Evolutionary conservation across 1,140 invertebrate genomes (phyloP).

Genomic region (Neotoxoptera formosana): DNA sequence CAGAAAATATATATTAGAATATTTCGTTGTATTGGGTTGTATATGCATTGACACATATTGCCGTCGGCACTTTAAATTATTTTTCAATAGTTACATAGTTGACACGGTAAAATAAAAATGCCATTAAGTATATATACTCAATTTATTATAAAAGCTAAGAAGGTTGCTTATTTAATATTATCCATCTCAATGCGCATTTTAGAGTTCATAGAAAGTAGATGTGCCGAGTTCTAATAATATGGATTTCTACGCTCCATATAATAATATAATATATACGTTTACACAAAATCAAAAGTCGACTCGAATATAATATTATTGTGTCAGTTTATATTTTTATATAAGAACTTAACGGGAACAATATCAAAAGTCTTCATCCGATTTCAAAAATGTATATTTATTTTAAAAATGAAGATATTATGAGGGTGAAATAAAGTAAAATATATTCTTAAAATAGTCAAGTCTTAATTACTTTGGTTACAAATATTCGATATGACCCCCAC

Average conservation of each 20-base stretch:
- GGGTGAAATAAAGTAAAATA: too few relatives aligned
- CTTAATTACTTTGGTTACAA: too few relatives aligned
- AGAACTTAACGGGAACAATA: background rate
- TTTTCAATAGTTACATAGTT: background rate
- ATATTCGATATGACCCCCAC: too few relatives aligned
- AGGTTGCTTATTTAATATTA: background rate
- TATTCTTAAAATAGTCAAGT: too few relatives aligned
- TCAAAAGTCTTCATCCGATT: too few relatives aligned
- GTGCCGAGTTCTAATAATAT: background rate
- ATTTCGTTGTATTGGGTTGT: background rate
- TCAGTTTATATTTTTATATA: background rate
- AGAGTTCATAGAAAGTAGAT: background rate
- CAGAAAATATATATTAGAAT: background rate
- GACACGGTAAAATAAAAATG: background rate
- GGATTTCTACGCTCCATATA: background rate
- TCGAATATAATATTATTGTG: background rate
- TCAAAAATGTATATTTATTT: too few relatives aligned
- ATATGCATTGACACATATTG: background rate
- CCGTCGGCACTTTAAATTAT: background rate
- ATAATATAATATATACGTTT: too few relatives aligned
- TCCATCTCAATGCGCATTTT: background rate
- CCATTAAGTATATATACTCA: background rate
- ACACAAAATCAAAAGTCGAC: background rate
- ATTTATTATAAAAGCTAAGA: too few relatives aligned
- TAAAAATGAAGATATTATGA: too few relatives aligned